A percentile compares a stretch with the other conserved stretches of the same genome.
Evolutionary conservation across 2,113 vertebrate species (phyloP).

Genomic region (Donacobius atricapilla): DNA sequence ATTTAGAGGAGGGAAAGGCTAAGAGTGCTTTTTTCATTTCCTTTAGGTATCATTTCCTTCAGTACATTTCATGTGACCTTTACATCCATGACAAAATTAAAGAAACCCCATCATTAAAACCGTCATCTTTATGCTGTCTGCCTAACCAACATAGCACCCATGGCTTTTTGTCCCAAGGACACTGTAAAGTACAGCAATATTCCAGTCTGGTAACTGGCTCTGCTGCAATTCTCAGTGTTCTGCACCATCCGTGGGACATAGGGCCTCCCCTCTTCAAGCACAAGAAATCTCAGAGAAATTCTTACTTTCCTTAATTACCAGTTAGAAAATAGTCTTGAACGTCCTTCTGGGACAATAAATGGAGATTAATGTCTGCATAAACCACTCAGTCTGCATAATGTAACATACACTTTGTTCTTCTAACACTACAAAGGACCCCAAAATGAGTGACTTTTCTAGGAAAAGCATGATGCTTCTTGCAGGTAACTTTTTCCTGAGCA

Average conservation of each 20-base stretch:
- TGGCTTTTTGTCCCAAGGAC: neutral
- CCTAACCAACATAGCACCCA: neutral
- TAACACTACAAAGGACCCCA: neutral
- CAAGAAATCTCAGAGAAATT: neutral
- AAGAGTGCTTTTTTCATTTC: neutral
- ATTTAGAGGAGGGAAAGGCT: neutral
- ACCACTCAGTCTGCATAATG: neutral
- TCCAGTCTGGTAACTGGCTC: neutral
- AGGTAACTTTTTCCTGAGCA: neutral
- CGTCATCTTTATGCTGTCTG: neutral
- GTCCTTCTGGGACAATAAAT: neutral
- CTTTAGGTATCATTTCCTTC: neutral
- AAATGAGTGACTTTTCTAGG: neutral
- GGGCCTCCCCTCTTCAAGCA: neutral
- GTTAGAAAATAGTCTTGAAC: neutral
- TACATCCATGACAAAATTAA: neutral
- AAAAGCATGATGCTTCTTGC: neutral
- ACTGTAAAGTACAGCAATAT: neutral
- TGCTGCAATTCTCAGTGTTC: neutral
- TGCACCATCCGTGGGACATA: neutral
- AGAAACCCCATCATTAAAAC: neutral
- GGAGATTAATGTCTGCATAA: neutral
- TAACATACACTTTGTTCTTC: rapidly evolving
- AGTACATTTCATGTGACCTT: neutral
- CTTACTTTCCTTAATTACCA: neutral